Percentiles rank a stretch among this genome's conserved stretches.
These are phyloP conservation scores for Cladorhizidae sp. DNA, from an alignment of 37 sponge, comb jelly and placozoan genomes.

Conservation along the genomic window DNA sequence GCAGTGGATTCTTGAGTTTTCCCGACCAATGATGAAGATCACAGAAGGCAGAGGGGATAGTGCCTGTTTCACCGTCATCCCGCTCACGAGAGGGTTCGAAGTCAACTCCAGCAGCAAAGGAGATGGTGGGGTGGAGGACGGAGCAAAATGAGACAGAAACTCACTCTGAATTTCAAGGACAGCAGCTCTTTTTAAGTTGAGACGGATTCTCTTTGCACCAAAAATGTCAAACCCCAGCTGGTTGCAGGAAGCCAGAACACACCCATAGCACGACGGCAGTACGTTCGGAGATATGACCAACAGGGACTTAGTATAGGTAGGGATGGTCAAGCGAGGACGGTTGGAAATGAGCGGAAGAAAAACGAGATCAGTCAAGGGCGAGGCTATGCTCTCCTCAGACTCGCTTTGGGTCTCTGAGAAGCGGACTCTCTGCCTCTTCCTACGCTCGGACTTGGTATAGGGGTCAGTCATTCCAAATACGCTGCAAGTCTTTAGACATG, in stretches of 20 bases:
- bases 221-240: slow-evolving; percentile 50
- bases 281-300: slow-evolving; percentile 58
- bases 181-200: slow-evolving; percentile 63
- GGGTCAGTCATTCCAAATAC: slow-evolving; percentile 75
- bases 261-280: slow-evolving; percentile 38
- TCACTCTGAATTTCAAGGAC: slow-evolving; percentile 27
- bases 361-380: slow-evolving; percentile 22
- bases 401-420: slow-evolving; percentile 70
- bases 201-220: slow-evolving; percentile 59
- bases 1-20: slow-evolving; percentile 49
- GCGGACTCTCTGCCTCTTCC: slow-evolving; percentile 71
- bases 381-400: slow-evolving; percentile 42
- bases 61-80: neutral
- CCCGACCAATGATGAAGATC: slow-evolving; percentile 44
- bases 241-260: slow-evolving; percentile 36
- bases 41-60: slow-evolving; percentile 66
- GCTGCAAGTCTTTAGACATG: slow-evolving; percentile 49
- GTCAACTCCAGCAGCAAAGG: slow-evolving; percentile 4
- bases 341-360: slow-evolving; percentile 61
- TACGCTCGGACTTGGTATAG: slow-evolving; percentile 52
- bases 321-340: slow-evolving; percentile 23
- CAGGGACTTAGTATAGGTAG: slow-evolving; percentile 32
- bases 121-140: slow-evolving; percentile 53
- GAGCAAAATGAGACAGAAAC: slow-evolving; percentile 51
- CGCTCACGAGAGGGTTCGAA: neutral